These are phyloP conservation scores for Cirrhinus molitorella DNA, from an alignment of 2,797 vertebrate genomes.

Conservation along the genomic window DNA sequence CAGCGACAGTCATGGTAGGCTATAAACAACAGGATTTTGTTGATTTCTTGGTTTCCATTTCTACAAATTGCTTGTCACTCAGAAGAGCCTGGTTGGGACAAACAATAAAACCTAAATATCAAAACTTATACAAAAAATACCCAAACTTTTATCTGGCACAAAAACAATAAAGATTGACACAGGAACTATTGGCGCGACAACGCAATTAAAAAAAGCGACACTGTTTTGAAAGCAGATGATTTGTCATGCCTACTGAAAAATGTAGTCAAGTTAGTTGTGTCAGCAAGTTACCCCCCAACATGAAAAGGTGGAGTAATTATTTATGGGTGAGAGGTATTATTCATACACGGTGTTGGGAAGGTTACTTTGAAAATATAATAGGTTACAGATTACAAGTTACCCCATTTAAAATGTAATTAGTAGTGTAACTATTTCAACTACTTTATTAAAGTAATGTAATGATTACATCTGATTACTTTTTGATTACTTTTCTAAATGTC, in stretches of 20 bases:
- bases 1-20: not conserved
- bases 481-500: too few relatives aligned
- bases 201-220: not conserved
- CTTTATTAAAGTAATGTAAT: too few relatives aligned
- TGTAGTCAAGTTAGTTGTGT: not conserved
- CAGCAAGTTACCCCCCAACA: not conserved
- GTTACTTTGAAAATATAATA: too few relatives aligned
- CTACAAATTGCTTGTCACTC: not conserved
- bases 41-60: conserved; percentile 4
- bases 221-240: not conserved
- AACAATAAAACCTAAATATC: conserved; percentile 16
- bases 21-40: conserved; percentile 1
- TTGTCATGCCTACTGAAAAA: not conserved
- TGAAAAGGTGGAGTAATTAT: not conserved
- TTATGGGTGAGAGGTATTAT: not conserved
- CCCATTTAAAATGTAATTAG: too few relatives aligned
- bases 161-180: not conserved
- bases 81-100: not conserved
- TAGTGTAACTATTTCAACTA: too few relatives aligned
- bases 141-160: not conserved
- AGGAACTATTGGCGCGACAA: not conserved
- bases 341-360: not conserved
- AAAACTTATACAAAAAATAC: not conserved
- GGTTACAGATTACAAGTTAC: too few relatives aligned
- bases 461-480: too few relatives aligned